Conservation (phyloP, 2,888 invertebrate genomes). For the Altica lythri region DNA sequence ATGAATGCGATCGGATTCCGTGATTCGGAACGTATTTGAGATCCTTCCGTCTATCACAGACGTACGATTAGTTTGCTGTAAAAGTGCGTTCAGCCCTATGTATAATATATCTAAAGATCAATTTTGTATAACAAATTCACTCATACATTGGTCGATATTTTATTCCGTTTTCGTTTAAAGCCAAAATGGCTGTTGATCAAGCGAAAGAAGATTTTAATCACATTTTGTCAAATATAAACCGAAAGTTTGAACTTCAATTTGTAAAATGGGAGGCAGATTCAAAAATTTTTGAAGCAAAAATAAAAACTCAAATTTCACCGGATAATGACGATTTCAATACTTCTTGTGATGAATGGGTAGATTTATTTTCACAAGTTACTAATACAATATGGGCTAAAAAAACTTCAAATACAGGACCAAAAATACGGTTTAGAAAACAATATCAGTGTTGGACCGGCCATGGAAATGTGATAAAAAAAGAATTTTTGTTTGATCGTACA, state of each 20-base stretch:
- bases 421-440: conserved; percentile 56
- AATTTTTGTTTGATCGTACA: conserved; percentile 54
- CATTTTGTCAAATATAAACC: conserved; percentile 49
- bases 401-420: conserved; percentile 56
- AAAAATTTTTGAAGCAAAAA: conserved; percentile 53
- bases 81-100: neutral
- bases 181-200: conserved; percentile 40
- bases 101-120: neutral
- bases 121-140: neutral
- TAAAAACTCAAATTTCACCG: conserved; percentile 53
- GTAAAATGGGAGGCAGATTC: conserved; percentile 52
- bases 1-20: neutral
- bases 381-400: conserved; percentile 57
- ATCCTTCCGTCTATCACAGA: conserved; percentile 1
- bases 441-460: conserved; percentile 57
- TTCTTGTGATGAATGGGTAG: conserved; percentile 56
- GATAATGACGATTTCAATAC: conserved; percentile 54
- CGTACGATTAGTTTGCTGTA: conserved; percentile 19
- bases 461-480: conserved; percentile 52
- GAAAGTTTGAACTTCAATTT: conserved; percentile 54
- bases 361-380: conserved; percentile 54
- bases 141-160: conserved; percentile 38
- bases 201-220: conserved; percentile 51
- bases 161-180: conserved; percentile 25
- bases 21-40: neutral